Conservation (phyloP, 1,140 invertebrate genomes). For the Papilio dardanus region DNA sequence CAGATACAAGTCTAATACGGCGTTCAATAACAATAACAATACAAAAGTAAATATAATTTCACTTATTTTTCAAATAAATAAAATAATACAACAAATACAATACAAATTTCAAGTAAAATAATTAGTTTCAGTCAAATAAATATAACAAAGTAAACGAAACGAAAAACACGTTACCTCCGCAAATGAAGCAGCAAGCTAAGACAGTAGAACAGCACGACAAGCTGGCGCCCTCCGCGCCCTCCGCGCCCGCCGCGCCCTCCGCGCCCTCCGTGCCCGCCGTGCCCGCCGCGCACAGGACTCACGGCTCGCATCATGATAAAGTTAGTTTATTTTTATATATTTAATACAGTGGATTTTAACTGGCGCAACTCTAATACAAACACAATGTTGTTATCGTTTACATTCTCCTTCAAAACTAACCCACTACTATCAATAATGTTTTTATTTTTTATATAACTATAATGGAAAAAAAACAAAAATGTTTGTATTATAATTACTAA, state of each 20-base stretch:
- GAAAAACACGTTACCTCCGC: conserved; percentile 48
- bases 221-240: conserved; percentile 37
- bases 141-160: conserved; percentile 64
- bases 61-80: conserved; percentile 22
- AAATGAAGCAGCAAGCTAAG: conserved; percentile 48
- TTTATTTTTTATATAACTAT: too few relatives aligned
- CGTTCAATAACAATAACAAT: conserved; percentile 62
- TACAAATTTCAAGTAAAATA: not conserved
- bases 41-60: conserved; percentile 57
- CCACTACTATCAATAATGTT: too few relatives aligned
- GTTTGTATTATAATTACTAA: too few relatives aligned
- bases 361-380: not conserved
- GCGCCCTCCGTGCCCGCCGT: conserved; percentile 30
- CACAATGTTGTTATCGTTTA: too few relatives aligned
- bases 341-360: not conserved
- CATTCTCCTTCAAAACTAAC: too few relatives aligned
- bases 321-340: not conserved
- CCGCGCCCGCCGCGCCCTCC: conserved; percentile 40
- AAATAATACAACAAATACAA: not conserved
- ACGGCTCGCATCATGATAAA: not conserved
- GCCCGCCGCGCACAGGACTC: conserved; percentile 39
- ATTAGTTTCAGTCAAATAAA: conserved; percentile 60
- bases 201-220: conserved; percentile 47
- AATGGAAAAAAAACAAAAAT: too few relatives aligned
- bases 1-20: conserved; percentile 58